Evolutionary conservation across 2,888 invertebrate genomes (phyloP).

Genomic region (Adelognathus sp.): DNA sequence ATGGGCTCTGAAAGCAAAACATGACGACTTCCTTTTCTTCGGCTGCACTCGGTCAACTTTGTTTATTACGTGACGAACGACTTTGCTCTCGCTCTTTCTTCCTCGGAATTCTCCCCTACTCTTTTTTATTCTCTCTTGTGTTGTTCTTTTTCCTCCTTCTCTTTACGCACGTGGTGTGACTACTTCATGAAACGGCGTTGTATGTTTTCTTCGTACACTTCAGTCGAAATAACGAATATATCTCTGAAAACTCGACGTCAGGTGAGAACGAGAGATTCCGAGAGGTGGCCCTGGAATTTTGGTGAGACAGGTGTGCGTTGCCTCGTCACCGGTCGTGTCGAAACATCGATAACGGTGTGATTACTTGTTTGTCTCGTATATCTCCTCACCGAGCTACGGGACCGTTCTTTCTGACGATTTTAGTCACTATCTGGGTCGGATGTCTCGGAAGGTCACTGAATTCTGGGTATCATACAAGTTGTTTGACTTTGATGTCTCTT

Average conservation of each 20-base stretch:
- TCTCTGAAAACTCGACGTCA: not conserved
- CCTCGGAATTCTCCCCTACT: not conserved
- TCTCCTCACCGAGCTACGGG: too few relatives aligned
- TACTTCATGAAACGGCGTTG: not conserved
- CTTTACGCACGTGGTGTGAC: not conserved
- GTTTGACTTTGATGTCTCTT: too few relatives aligned
- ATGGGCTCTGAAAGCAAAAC: conserved; percentile 81
- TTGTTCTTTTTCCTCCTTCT: not conserved
- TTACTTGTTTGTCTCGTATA: too few relatives aligned
- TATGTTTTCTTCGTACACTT: not conserved
- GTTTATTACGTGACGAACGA: not conserved
- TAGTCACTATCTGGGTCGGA: too few relatives aligned
- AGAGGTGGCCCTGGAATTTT: not conserved
- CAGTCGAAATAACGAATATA: not conserved
- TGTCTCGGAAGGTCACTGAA: not conserved
- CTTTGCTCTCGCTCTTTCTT: not conserved
- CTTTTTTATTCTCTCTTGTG: not conserved
- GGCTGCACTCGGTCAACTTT: not conserved
- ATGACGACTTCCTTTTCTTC: conserved; percentile 61
- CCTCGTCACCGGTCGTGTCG: not conserved
- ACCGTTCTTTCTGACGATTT: not conserved
- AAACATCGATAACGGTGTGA: conserved; percentile 26
- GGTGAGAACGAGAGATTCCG: not conserved
- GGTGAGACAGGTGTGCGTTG: not conserved
- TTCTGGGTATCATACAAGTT: not conserved